Evolutionary conservation across 2,888 invertebrate species (phyloP).

Genomic region (Nemurella pictetii): DNA sequence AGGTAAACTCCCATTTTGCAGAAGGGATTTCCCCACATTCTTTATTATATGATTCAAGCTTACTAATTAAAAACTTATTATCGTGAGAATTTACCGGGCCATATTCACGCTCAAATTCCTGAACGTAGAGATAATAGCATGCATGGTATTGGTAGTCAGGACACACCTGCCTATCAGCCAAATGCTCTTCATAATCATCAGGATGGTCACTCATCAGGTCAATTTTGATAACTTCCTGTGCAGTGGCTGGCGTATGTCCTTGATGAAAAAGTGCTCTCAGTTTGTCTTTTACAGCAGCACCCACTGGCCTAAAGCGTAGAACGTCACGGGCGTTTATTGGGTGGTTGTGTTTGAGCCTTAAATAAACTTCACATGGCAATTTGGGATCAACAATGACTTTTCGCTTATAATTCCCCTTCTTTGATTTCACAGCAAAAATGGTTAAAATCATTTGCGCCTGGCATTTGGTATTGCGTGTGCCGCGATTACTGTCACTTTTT

Average conservation of each 20-base stretch:
- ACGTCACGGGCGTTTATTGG: background rate
- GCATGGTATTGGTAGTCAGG: background rate
- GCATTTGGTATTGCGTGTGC: constrained; percentile 5
- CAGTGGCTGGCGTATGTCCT: background rate
- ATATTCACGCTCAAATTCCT: background rate
- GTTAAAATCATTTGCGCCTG: background rate
- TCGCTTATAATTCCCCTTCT: background rate
- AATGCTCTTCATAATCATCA: background rate
- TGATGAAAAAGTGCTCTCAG: background rate
- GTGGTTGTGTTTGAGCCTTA: background rate
- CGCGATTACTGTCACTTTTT: background rate
- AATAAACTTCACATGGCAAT: background rate
- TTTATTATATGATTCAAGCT: constrained; percentile 9
- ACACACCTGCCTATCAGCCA: background rate
- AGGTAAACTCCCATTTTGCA: background rate
- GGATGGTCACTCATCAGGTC: background rate
- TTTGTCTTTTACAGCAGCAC: background rate
- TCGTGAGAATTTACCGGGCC: background rate
- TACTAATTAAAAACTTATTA: background rate
- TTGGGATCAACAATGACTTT: background rate
- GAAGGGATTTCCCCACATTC: background rate
- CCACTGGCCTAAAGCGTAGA: background rate
- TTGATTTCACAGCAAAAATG: background rate
- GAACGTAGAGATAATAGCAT: background rate
- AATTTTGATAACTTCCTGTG: background rate